Evolutionary conservation across 2,113 vertebrate species (phyloP), one percentile per base, ranked within the genome.

Genomic region (Centropus bengalensis): DNA sequence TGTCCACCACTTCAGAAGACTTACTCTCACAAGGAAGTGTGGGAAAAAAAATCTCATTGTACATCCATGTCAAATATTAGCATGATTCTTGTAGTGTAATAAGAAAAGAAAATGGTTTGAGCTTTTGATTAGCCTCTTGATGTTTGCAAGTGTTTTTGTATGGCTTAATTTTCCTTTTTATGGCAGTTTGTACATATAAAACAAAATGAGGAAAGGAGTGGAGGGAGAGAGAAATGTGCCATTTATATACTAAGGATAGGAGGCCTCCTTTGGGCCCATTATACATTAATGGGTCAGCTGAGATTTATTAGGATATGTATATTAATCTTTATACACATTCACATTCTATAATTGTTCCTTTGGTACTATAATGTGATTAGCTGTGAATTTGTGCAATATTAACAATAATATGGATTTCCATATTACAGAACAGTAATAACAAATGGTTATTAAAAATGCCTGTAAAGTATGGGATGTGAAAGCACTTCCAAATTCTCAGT

Each of bases 281-380:
- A 96, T 91, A 94, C 96, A 96, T 96, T 98, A 98, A 98, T 97
- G 97, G 97, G 97, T 96, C 98, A 97, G 91, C 93, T 97, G 98
- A 97, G 97, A 96, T 97, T 97, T 97, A 96, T 96, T 97, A 97
- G 95, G 86, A 92, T 97, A 96, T 97, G 97, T 97, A 92, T 97
- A 98, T 98, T 98, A 98, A 98, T 98, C 98, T 98, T 97, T 96
- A 96, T 95, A 96, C 96, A 89, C 97, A 95, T 97, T 97, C 97
- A 92, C 94, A 94, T 94, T 88, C 93, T 47, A 58, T 95, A 97
- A 97, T 95, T 96, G 97, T 96, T 98, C 96, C 96, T 98, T 97
- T 98, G 97, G 97, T 93, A 84, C 94, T 97, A 88, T 98, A 97
- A 98, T 97, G 95, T 88, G 92, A 97, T 98, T 97, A 98, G 94